Base-by-base conservation (phyloP, 2,113 vertebrate genomes). In the Choloepus hoffmanni region DNA sequence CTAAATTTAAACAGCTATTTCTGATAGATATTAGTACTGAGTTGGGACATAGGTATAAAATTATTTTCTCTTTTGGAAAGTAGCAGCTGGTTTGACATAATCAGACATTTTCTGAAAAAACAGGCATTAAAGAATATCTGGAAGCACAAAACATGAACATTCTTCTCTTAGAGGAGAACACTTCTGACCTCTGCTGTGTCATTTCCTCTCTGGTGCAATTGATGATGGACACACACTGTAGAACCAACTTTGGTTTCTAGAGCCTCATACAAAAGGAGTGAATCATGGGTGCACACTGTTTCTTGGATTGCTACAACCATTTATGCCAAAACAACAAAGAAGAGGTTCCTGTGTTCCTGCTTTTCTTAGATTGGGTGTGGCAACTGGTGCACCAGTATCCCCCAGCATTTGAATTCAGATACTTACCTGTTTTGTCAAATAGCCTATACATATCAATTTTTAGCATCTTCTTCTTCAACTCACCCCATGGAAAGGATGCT, bases 391-490 rank as follows among this genome's bases (percentile, higher is more conserved):
- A 99, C 86, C 99, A 99, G 95, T 98, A 99, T 89, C 98, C 98
- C 65, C 98, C 98, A 9, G 99, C 99, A 1, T 99, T 99, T 97
- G 99, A 99, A 93, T 99, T 99, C 99, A 0, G 99, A 99, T 98
- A 99, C 99, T 8, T 99, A 99, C 96, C 99, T 2, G 99, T 99
- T 50, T 92, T 99, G 97, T 99, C 99, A 10, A 99, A 99, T 96
- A 99, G 99, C 96, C 87, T 99, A 16, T 98, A 99, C 45, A 98
- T 99, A 73, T 99, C 99, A 55, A 98, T 99, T 95, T 99, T 99
- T 96, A 99, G 98, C 98, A 99, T 99, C 89, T 99, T 99, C 98
- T 99, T 99, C 97, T 99, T 99, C 98, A 99, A 99, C 96, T 99
- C 99, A 0, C 98, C 98, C 55, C 96, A 98, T 96, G 99, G 99